Evolutionary conservation across 2,888 invertebrate genomes (phyloP).

Genomic region (Thymelicus sylvestris): DNA sequence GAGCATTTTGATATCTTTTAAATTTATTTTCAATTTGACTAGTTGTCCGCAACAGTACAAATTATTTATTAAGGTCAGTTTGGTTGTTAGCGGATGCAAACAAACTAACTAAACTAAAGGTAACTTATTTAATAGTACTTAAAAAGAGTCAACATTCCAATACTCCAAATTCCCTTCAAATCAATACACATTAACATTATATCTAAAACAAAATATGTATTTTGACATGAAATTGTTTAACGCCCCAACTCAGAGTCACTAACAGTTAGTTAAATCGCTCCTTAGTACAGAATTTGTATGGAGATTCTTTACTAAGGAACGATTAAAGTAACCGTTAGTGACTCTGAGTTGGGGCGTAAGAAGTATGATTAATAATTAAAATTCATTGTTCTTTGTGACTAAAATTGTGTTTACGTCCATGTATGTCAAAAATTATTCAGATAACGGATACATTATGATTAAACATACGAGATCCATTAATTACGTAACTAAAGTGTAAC

Average conservation of each 20-base stretch:
- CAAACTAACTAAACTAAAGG: neutral
- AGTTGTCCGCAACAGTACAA: neutral
- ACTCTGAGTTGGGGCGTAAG: too few relatives aligned
- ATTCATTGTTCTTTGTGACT: neutral
- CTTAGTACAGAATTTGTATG: too few relatives aligned
- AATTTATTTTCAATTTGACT: neutral
- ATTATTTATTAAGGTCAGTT: neutral
- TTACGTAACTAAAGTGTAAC: conserved; percentile 17
- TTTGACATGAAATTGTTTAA: neutral
- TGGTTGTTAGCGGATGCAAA: neutral
- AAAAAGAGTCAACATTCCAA: conserved; percentile 22
- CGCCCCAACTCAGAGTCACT: too few relatives aligned
- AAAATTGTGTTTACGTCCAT: neutral
- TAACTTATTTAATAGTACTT: conserved; percentile 4
- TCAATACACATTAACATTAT: neutral
- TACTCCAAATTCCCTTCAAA: neutral
- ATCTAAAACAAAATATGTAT: neutral
- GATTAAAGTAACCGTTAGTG: too few relatives aligned
- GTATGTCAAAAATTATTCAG: neutral
- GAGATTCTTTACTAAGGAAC: too few relatives aligned
- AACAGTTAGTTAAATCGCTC: too few relatives aligned
- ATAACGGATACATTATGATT: conserved; percentile 10
- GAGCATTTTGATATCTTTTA: too few relatives aligned
- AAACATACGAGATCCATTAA: conserved; percentile 25
- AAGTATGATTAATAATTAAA: neutral